Conservation (phyloP, 2,797 vertebrate species). For the Nyctibius grandis region DNA sequence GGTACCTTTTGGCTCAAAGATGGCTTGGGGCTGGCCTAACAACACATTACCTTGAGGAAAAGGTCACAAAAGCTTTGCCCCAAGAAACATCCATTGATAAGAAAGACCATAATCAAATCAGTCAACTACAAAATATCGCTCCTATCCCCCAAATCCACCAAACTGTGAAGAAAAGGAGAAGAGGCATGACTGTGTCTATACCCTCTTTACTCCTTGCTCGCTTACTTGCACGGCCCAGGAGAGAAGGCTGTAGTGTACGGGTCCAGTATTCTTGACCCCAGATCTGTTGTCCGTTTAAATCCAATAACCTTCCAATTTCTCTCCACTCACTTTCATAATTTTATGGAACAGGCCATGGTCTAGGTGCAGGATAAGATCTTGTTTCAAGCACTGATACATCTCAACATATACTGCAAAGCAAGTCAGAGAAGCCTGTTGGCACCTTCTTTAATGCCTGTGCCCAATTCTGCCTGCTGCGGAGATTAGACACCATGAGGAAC, state of each 20-base stretch:
- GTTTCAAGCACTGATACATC: background rate
- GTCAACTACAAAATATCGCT: background rate
- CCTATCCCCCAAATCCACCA: background rate
- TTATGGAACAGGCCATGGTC: background rate
- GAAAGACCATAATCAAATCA: background rate
- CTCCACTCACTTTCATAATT: background rate
- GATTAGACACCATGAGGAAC: background rate
- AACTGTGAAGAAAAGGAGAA: background rate
- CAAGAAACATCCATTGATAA: background rate
- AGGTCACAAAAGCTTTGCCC: background rate
- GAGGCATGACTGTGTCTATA: background rate
- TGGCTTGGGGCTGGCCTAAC: background rate
- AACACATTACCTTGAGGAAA: background rate
- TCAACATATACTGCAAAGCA: background rate
- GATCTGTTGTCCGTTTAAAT: background rate
- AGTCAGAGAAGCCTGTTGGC: background rate
- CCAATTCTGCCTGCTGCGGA: background rate
- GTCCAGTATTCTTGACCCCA: background rate
- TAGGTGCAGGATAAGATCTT: background rate
- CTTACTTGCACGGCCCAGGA: background rate
- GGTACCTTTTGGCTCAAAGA: background rate
- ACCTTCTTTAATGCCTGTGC: background rate
- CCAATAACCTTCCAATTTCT: background rate
- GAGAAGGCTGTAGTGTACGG: background rate
- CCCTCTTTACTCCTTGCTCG: background rate